Evolutionary conservation across 2,888 invertebrate genomes (phyloP), one percentile per base, ranked within the genome.

Genomic region (Dromius quadrimaculatus): DNA sequence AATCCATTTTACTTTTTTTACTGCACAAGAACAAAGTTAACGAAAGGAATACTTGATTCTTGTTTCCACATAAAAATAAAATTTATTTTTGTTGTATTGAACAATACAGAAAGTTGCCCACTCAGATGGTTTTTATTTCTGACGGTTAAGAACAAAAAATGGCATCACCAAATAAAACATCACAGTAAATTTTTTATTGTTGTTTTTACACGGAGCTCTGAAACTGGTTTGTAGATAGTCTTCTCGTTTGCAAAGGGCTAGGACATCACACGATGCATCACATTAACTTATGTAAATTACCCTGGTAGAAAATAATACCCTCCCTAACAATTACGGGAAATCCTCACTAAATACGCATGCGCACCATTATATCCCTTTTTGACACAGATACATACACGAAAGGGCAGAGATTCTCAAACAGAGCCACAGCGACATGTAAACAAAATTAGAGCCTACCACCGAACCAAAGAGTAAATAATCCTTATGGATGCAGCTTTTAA

Each of bases 241-340:
- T 28, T 41, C 41, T 41, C 41, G 41, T 41, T 15, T 41, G 41
- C 13, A 41, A 41, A 41, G 41, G 15, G 43, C 23, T 47, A 22
- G 47, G 23, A 23, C 50, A 54, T 54, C 50, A 54, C 50, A 32
- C 50, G 50, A 54, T 64, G 47, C 50, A 64, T 50, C 47, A 64
- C 64, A 64, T 64, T 64, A 64, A 64, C 47, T 50, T 64, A 64
- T 36, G 64, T 64, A 47, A 50, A 64, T 64, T 34, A 50, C 50
- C 64, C 64, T 19, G 64, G 47, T 64, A 64, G 64, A 64, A 64
- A 64, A 64, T 64, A 64, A 50, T 64, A 64, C 47, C 64, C 47
- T 47, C 47, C 64, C 47, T 45, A 20, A 50, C 64, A 64, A 64
- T 64, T 64, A 64, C 50, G 50, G 64, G 34, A 64, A 64, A 64